Evolutionary conservation across 2,113 vertebrate genomes (phyloP).

Genomic region (Oreotrochilus melanogaster): DNA sequence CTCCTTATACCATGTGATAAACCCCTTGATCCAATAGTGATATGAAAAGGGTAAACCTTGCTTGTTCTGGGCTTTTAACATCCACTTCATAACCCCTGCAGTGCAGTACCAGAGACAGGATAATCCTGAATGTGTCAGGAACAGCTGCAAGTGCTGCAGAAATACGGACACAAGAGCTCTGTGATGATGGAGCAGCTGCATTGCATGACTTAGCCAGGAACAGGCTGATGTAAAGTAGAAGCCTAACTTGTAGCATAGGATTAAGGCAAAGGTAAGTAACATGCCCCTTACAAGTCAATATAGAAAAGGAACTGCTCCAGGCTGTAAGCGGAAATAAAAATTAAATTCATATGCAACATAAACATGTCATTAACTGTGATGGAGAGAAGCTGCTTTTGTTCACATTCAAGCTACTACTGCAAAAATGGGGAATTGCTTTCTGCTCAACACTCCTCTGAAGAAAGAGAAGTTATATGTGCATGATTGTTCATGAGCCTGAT

Average conservation of each 20-base stretch:
- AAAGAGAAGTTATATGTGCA: background rate
- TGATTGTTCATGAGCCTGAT: background rate
- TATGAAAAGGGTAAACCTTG: background rate
- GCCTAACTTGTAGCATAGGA: background rate
- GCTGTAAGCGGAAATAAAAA: background rate
- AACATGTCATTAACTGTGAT: background rate
- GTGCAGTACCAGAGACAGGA: background rate
- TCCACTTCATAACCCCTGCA: background rate
- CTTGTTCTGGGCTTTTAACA: background rate
- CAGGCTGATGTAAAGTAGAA: background rate
- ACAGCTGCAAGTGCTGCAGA: background rate
- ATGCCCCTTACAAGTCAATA: background rate
- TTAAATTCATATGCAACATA: background rate
- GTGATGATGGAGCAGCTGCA: background rate
- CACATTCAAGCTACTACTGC: background rate
- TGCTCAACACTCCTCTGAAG: background rate
- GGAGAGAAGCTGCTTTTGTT: background rate
- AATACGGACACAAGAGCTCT: background rate
- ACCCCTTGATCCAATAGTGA: background rate
- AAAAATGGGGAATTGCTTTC: background rate
- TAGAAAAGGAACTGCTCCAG: background rate
- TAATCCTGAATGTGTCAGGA: background rate
- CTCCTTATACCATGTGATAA: background rate
- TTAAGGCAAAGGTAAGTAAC: background rate
- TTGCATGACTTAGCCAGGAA: background rate